Base-by-base conservation (phyloP, 2,888 invertebrate species). In the Nomada hirtipes region DNA sequence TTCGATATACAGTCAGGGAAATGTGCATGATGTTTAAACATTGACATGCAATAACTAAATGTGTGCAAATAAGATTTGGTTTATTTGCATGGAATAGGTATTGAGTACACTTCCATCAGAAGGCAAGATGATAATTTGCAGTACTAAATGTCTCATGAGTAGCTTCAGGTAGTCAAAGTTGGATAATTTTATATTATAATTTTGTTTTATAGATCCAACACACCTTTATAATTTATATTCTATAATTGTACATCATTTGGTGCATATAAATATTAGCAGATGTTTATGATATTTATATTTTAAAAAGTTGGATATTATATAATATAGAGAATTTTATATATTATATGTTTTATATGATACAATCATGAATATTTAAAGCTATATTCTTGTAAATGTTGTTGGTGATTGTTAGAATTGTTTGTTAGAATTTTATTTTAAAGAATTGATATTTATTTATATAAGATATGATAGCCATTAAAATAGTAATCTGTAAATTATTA, bases 11-110 rank as follows among this genome's bases (percentile, higher is more conserved):
- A 91, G 86, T 89, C 91, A 91, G 85, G 89, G 90, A 77, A 92
- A 91, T 87, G 93, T 93, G 92, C 93, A 93, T 92, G 93, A 93
- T 88, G 91, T 93, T 90, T 93, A 90, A 92, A 82, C 52, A 18
- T 68, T 82, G 67, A 79, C 36, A 77, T 80, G 9, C 36, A 44
- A 50, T 76, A 60, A 23, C 67, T 61, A 61, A 71, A n/a, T 11
- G 47, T 65, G 42, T 69, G 29, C 23, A 61, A 59, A 60, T 88
- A 73, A 64, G 57, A 77, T 82, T 84, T 85, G 83, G 83, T 20
- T 81, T 67, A 57, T 68, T 63, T 59, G 11, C 42, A 64, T 61
- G 57, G 53, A 18, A 26, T 9, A 23, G 52, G 2, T 23, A 65
- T 47, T 53, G 20, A n/a, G 18, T 26, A 55, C 20, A 55, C n/a